These are phyloP conservation scores for Actinia equina DNA, from an alignment of 64 coral and sea anemone genomes.

Conservation along the genomic window DNA sequence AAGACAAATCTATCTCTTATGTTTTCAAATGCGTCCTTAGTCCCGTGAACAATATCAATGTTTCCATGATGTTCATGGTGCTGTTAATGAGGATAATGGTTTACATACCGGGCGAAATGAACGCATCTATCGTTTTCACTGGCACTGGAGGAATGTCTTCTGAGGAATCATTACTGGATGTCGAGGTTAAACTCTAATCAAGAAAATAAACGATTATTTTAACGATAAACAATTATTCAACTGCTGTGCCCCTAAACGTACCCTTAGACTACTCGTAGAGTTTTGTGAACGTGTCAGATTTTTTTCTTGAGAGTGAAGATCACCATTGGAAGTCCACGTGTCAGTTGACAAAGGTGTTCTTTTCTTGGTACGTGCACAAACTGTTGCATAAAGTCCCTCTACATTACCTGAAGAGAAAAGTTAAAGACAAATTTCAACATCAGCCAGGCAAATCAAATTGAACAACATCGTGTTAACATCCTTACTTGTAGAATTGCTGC, in stretches of 20 bases:
- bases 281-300: neutral
- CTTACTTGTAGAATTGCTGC: neutral
- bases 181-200: conserved; percentile 30
- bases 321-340: neutral
- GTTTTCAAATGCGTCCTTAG: too few relatives aligned
- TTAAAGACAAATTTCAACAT: neutral
- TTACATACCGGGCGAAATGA: conserved; percentile 29
- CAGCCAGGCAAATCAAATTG: neutral
- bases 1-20: too few relatives aligned
- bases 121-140: conserved; percentile 29
- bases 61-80: too few relatives aligned
- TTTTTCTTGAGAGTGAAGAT: neutral
- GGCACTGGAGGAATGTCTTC: conserved; percentile 38
- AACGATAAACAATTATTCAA: neutral
- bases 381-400: neutral
- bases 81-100: neutral
- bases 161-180: conserved; percentile 41
- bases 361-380: neutral
- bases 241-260: neutral
- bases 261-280: neutral
- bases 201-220: neutral
- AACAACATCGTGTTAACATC: neutral
- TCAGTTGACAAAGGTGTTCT: neutral
- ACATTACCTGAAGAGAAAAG: neutral
- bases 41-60: neutral